These are phyloP conservation scores for Tipula helvola DNA, from an alignment of 2,888 invertebrate species.

Conservation along the genomic window DNA sequence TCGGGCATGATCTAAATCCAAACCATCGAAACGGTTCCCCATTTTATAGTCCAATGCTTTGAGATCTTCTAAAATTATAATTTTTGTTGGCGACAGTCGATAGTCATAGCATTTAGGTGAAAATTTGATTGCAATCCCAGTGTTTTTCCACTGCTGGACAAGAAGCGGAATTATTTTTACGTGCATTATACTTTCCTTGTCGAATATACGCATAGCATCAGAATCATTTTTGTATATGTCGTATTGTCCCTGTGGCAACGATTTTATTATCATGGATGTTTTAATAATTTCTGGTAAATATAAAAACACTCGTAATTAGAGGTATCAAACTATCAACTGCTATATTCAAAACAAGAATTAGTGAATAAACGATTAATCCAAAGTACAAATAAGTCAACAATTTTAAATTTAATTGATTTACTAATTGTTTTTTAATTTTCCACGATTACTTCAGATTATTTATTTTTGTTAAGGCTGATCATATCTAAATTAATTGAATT, in stretches of 20 bases:
- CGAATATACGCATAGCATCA: not conserved
- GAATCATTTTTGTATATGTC: not conserved
- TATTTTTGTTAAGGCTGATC: no score
- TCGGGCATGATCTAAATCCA: slow-evolving; percentile 23
- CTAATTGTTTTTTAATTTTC: no score
- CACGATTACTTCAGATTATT: no score
- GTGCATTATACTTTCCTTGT: not conserved
- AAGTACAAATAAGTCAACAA: no score
- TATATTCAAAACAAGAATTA: no score
- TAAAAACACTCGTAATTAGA: no score
- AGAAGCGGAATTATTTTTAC: not conserved
- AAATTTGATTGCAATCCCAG: not conserved
- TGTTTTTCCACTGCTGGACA: not conserved
- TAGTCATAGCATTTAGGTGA: not conserved
- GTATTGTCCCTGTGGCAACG: not conserved
- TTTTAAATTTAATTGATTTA: no score
- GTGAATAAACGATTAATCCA: no score
- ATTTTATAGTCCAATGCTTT: slow-evolving; percentile 25
- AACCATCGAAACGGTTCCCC: slow-evolving; percentile 23
- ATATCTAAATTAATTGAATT: no score
- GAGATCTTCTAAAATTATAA: slow-evolving; percentile 27
- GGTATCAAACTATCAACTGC: no score
- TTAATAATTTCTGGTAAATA: not conserved
- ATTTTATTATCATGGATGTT: not conserved
- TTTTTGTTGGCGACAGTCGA: slow-evolving; percentile 19